Base-by-base conservation (phyloP, 2,113 vertebrate genomes). In the Anolis carolinensis region DNA sequence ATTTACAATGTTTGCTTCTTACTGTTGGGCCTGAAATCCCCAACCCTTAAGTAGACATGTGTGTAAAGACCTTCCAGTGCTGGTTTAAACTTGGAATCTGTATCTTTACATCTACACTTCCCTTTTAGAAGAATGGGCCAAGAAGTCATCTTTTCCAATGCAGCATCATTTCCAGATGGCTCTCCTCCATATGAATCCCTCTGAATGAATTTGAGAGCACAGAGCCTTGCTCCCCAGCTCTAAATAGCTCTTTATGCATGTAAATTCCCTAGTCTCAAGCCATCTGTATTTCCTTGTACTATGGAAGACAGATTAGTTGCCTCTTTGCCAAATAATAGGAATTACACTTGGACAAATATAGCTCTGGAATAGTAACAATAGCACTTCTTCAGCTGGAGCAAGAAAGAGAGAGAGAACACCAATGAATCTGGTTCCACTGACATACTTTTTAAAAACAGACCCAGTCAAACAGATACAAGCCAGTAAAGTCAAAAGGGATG, bases 221-320 rank as follows among this genome's bases (percentile, higher is more conserved):
- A 1, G 7, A 10, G 3, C 25, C 18, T 55, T 9, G 7, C 52
- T 25, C 65, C 18, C 36, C 71, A 62, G 16, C 83, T 11, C 7
- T 52, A 0, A 0, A 30, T 50, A 16, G 18, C 32, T 67, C 39
- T 72, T 59, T 0, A 0, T 83, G 67, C 74, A 79, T 0, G 0
- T 8, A 68, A 34, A 30, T 70, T 74, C 30, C 44, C 48, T 72
- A 84, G 30, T 65, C 62, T 74, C 68, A 11, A 6, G 5, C 6
- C 20, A 27, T 0, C 8, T 55, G 32, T 34, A 30, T 59, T 18
- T 76, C 85, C 83, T 83, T 1, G 0, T 21, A 55, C 59, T 20
- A 21, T 23, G 52, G 25, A 34, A 85, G 76, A 76, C 0, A 14
- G 63, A 82, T 1, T 21, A 84, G 79, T 63, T 62, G 36, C 27